Percentiles rank a stretch among this genome's conserved stretches.
These are phyloP conservation scores for Crematogaster levior DNA, from an alignment of 2,888 invertebrate genomes.

Conservation along the genomic window DNA sequence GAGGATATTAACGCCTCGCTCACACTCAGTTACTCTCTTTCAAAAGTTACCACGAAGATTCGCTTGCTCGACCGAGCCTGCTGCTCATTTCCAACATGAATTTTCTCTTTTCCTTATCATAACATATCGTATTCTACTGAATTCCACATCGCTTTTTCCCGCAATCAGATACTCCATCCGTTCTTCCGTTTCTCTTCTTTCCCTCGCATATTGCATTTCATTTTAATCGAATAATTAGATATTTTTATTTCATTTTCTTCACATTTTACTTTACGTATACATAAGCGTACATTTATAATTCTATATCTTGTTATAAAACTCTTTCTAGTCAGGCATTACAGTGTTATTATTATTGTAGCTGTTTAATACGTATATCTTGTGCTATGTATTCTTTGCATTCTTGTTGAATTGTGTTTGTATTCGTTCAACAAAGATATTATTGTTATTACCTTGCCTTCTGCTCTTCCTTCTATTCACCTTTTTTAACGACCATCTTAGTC, in stretches of 20 bases:
- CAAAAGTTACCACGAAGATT: slow-evolving; percentile 29
- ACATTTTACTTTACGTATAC: not conserved
- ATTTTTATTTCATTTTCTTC: not conserved
- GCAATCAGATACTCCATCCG: too few species aligned
- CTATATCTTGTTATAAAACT: not conserved
- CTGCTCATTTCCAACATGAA: not conserved
- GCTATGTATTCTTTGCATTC: not conserved
- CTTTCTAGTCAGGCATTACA: not conserved
- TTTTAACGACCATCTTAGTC: slow-evolving; percentile 41
- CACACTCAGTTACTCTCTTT: slow-evolving; percentile 16
- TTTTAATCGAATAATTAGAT: not conserved
- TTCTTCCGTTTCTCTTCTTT: not conserved
- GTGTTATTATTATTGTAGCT: not conserved
- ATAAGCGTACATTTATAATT: not conserved
- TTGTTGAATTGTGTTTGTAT: not conserved
- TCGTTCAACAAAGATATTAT: not conserved
- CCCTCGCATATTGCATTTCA: not conserved
- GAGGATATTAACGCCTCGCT: not conserved
- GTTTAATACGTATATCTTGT: not conserved
- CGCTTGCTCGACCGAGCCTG: slow-evolving; percentile 1
- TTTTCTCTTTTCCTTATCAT: not conserved
- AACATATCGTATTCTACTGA: not conserved
- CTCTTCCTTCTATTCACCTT: not conserved
- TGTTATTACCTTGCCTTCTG: not conserved
- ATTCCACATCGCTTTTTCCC: not conserved